Base-by-base conservation (phyloP, 1,140 invertebrate species). In the Ericerus pela region DNA sequence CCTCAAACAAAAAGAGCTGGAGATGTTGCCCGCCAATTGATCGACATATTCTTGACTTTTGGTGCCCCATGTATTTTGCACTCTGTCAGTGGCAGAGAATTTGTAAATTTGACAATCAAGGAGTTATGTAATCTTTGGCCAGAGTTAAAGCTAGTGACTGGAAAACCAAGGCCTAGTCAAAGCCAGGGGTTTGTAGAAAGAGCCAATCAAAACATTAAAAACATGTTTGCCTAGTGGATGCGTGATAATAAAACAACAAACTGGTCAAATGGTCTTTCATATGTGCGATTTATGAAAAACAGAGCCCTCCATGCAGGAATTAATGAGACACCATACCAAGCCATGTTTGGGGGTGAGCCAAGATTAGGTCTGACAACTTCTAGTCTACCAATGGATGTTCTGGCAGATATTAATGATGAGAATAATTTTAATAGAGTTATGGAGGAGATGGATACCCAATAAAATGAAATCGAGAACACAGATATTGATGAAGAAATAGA, bases 181-280 rank as follows among this genome's bases (percentile, higher is more conserved):
- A 66, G 53, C 20, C 67, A 72, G 60, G 62, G 65, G 1, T 64
- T 57, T 24, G 65, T 69, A 1, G 67, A 70, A 59, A 57, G 63
- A 41, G 62, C 62, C 3, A 71, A 70, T 58, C 64, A 66, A 60
- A 68, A 70, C 51, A 64, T 71, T 31, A 58, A 69, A 59, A 66
- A 68, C 55, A 68, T 68, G 62, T 57, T 72, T 5, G 57, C 27
- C 37, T 55, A 65, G 30, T 68, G 65, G 64, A 62, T 69, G 64
- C 22, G 62, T 28, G 62, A 66, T 58, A 56, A 68, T 33, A 54
- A 33, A 57, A 57, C 12, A 64, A 66, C 51, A 56, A 66, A 18
- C 59, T 41, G n/a, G 60, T 28, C 54, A 60, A 64, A 54, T 67
- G 65, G 64, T 57, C 58, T 47, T 62, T 59, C 58, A 69, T n/a